Percentiles rank a stretch among this genome's conserved stretches.
Conservation (phyloP, 2,888 invertebrate genomes). For the Brenthis daphne region DNA sequence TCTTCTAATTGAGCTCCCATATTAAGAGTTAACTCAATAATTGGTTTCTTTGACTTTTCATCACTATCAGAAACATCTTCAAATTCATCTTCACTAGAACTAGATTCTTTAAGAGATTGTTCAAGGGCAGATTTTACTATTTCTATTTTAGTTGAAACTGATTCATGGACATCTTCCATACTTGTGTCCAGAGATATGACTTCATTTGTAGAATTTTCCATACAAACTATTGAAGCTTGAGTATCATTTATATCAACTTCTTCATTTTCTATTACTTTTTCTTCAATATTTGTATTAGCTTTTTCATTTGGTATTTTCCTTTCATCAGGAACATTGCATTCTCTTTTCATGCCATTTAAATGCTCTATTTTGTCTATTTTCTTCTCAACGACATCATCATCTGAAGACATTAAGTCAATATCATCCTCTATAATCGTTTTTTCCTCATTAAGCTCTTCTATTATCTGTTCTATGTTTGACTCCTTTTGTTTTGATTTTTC, state of each 20-base stretch:
- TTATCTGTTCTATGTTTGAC: slow-evolving; percentile 57
- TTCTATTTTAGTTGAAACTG: slow-evolving; percentile 18
- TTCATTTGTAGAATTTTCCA: slow-evolving; percentile 54
- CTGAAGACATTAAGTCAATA: slow-evolving; percentile 51
- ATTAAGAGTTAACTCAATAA: slow-evolving; percentile 72
- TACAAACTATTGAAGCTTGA: slow-evolving; percentile 57
- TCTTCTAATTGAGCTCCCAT: slow-evolving; percentile 66
- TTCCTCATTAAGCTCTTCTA: slow-evolving; percentile 65
- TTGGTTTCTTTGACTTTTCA: slow-evolving; percentile 54
- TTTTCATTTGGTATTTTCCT: slow-evolving; percentile 7
- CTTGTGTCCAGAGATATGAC: slow-evolving; percentile 60
- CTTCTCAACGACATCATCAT: slow-evolving; percentile 56
- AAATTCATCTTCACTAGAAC: slow-evolving; percentile 78
- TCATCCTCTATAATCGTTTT: slow-evolving; percentile 64
- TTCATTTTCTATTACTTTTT: slow-evolving; percentile 17
- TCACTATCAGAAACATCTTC: slow-evolving; percentile 75
- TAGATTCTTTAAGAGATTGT: slow-evolving; percentile 44
- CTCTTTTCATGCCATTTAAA: slow-evolving; percentile 37
- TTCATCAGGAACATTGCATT: slow-evolving; percentile 18
- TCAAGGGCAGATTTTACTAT: neutral
- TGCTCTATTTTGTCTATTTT: slow-evolving; percentile 36
- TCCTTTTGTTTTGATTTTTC: slow-evolving; percentile 52
- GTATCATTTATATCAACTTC: slow-evolving; percentile 47
- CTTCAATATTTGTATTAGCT: neutral
- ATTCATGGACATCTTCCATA: slow-evolving; percentile 47